phyloP scores from a whole-genome alignment of 2,888 invertebrate species.

The Cheilosia urbana region DNA sequence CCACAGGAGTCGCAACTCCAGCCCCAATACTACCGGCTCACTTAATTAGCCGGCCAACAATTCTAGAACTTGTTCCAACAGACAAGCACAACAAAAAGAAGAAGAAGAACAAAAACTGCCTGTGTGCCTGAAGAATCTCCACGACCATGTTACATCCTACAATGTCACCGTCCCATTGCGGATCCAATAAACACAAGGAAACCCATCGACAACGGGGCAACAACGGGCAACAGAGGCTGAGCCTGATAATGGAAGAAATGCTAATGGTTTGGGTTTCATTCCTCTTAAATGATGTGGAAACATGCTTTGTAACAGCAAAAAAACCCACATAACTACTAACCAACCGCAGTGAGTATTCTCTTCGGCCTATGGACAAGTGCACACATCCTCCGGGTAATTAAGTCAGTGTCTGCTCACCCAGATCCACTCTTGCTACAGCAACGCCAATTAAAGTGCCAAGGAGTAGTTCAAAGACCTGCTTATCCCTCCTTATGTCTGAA shows the following conservation, averaged over 20 bases:
- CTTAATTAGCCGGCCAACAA: slow-evolving; percentile 39
- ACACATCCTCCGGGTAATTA: slow-evolving; percentile 22
- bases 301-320: slow-evolving; percentile 35
- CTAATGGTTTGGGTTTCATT: slow-evolving; percentile 57
- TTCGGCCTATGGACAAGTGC: background rate
- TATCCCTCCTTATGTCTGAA: background rate
- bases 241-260: slow-evolving; percentile 51
- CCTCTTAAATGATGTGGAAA: slow-evolving; percentile 56
- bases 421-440: background rate
- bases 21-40: background rate
- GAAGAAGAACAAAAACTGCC: background rate
- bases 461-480: slow-evolving; percentile 16
- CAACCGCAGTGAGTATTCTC: background rate
- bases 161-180: slow-evolving; percentile 31
- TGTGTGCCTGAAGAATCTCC: background rate
- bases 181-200: slow-evolving; percentile 18
- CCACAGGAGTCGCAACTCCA: slow-evolving; percentile 1
- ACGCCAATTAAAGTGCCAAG: slow-evolving; percentile 36
- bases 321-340: background rate
- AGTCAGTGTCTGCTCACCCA: slow-evolving; percentile 15
- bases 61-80: slow-evolving; percentile 16
- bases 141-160: background rate
- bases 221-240: background rate
- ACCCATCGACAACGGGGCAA: background rate
- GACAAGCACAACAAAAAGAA: background rate